Evolutionary conservation across 1,140 invertebrate species (phyloP).

Genomic region (Glomeris maerens): DNA sequence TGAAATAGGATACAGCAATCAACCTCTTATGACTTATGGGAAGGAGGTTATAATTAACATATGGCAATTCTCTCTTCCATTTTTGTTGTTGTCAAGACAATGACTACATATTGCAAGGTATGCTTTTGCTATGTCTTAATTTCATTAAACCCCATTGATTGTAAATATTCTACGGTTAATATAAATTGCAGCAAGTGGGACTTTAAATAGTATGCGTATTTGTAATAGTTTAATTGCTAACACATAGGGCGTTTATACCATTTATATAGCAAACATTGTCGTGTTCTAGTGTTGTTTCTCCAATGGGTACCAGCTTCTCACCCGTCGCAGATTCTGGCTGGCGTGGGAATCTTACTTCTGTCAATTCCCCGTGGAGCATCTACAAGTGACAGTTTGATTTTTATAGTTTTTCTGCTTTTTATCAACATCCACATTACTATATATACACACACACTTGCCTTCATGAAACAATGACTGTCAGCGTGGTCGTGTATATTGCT

Average conservation of each 20-base stretch:
- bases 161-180: neutral
- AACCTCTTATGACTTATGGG: too few relatives aligned
- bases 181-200: neutral
- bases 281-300: conserved; percentile 43
- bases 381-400: conserved; percentile 12
- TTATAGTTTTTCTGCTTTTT: neutral
- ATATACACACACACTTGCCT: conserved; percentile 33
- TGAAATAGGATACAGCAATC: too few relatives aligned
- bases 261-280: conserved; percentile 91
- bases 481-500: conserved; percentile 94
- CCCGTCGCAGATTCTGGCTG: conserved; percentile 37
- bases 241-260: too few relatives aligned
- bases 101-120: neutral
- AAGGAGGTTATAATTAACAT: too few relatives aligned
- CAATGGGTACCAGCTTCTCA: conserved; percentile 41
- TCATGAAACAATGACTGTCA: conserved; percentile 95
- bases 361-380: conserved; percentile 38
- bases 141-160: neutral
- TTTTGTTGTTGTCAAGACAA: neutral
- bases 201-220: neutral
- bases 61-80: too few relatives aligned
- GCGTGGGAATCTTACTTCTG: conserved; percentile 57
- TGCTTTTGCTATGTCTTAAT: too few relatives aligned
- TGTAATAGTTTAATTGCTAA: too few relatives aligned
- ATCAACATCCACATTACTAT: neutral